Base-by-base conservation (phyloP, 53 echinoderm and acorn worm species). In the Echinometra lucunter region DNA sequence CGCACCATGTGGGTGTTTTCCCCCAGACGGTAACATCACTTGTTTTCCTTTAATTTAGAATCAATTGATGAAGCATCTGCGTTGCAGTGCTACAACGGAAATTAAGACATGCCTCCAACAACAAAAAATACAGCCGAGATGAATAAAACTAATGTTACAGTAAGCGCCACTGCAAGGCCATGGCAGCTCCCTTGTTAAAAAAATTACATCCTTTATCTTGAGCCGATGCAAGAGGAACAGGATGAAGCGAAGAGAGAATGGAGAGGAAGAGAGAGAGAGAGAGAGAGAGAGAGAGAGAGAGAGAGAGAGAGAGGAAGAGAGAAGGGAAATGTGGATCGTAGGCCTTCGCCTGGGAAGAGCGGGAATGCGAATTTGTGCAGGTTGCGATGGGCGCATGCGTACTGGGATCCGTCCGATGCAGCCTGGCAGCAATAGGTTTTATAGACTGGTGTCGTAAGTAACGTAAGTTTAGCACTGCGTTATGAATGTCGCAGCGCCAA, bases 391-490 rank as follows among this genome's bases (percentile, higher is more conserved):
- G 66, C 94, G 94, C 94, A 94, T 83, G 94, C 94, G 94, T 44
- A 94, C 27, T 66, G 17, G 83, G 40, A 15, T 28, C 94, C 6
- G 82, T 82, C 66, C 85, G 85, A 38, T 94, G 82, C 27, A 58
- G 82, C 27, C 94, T 92, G 78, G 80, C 58, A 56, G 58, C 34
- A 93, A 74, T 53, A 17, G 75, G 57, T 92, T 92, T 74, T 92
- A 92, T 82, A 44, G 75, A 74, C 63, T 83, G 85, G 58, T 83
- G 94, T 93, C 93, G 60, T 63, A 94, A 94, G 83, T 82, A 82
- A 94, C 94, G 94, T 94, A 83, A 94, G 94, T 94, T 94, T 75
- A 83, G 94, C 94, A 66, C 40, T 44, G 94, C 58, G 94, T 94
- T 94, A 94, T 83, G 94, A 83, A 83, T 55, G 93, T 53, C 57